Conservation (phyloP, 2,113 vertebrate species). For the Candoia aspera region DNA sequence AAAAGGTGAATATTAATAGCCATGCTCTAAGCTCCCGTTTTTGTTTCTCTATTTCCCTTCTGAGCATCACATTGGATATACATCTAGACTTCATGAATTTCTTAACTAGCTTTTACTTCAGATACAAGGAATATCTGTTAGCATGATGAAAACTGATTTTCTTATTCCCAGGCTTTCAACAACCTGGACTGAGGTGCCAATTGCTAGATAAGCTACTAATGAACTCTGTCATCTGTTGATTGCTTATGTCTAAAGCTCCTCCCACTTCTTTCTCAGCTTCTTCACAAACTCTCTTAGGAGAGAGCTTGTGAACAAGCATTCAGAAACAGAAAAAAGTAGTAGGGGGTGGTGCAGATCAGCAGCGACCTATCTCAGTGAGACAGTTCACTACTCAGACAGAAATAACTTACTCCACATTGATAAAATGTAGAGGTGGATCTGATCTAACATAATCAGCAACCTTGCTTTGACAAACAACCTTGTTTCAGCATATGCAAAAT, state of each 20-base stretch:
- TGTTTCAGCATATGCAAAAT: not conserved
- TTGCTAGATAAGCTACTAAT: not conserved
- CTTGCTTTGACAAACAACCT: not conserved
- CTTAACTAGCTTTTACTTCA: too few relatives aligned
- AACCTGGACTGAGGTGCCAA: not conserved
- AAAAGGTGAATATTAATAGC: too few relatives aligned
- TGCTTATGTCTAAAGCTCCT: not conserved
- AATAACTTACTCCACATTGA: not conserved
- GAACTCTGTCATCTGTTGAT: not conserved
- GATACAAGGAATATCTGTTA: too few relatives aligned
- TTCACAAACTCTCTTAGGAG: not conserved
- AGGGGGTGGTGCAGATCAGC: not conserved
- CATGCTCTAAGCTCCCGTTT: too few relatives aligned
- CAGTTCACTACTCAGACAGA: not conserved
- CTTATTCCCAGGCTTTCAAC: too few relatives aligned
- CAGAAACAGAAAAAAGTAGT: not conserved
- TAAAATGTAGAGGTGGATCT: not conserved
- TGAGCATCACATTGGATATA: too few relatives aligned
- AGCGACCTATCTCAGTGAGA: not conserved
- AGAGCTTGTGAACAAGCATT: not conserved
- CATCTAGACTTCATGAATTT: too few relatives aligned
- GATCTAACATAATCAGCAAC: not conserved
- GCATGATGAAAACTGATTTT: too few relatives aligned
- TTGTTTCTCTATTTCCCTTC: too few relatives aligned
- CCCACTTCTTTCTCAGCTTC: not conserved